Percentiles rank a stretch among this genome's conserved stretches.
Conservation (phyloP, 2,888 invertebrate species). For the Ophion slaviceki region DNA sequence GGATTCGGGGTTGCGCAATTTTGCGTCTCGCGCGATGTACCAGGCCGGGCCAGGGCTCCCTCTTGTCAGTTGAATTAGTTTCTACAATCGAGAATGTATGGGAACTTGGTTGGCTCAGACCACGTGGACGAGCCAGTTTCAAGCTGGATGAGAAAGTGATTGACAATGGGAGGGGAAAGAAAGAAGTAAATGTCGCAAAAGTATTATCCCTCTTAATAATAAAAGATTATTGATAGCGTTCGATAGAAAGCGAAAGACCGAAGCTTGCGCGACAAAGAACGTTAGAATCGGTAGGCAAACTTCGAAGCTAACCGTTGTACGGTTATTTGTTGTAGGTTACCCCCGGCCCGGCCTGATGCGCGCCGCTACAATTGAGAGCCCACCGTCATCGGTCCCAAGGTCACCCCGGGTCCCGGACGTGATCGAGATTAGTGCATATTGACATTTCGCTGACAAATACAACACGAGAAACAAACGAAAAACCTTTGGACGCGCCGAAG, state of each 20-base stretch:
- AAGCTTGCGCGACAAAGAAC: conserved; percentile 46
- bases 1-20: conserved; percentile 59
- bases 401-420: conserved; percentile 73
- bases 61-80: conserved; percentile 65
- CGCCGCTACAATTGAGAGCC: conserved; percentile 80
- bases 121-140: conserved; percentile 39
- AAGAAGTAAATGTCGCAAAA: conserved; percentile 25
- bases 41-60: conserved; percentile 84
- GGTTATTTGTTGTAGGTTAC: conserved; percentile 83
- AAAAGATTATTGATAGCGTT: conserved; percentile 27
- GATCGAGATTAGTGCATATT: conserved; percentile 78
- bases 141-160: neutral
- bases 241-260: conserved; percentile 10
- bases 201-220: conserved; percentile 32
- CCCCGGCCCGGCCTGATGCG: conserved; percentile 84
- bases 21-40: conserved; percentile 60
- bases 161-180: no score
- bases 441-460: conserved; percentile 71
- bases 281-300: conserved; percentile 59
- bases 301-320: conserved; percentile 72
- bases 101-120: conserved; percentile 54
- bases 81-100: conserved; percentile 45
- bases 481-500: conserved; percentile 49
- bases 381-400: conserved; percentile 77
- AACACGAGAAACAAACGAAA: conserved; percentile 63